Evolutionary conservation across 2,113 vertebrate species (phyloP).

Genomic region (Polypterus senegalus): DNA sequence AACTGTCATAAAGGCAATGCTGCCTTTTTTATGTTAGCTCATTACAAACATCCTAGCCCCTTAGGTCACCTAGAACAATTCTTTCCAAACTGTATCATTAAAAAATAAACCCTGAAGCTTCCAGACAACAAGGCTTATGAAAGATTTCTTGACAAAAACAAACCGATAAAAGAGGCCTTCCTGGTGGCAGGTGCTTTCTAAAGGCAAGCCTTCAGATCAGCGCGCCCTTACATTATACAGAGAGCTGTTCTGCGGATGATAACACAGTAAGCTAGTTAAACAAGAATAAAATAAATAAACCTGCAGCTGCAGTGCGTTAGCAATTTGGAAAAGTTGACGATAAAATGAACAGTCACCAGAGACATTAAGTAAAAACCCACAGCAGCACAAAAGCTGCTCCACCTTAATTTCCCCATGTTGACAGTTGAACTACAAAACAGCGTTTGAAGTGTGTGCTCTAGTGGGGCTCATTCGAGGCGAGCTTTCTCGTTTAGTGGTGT

Average conservation of each 20-base stretch:
- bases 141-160: too few relatives aligned
- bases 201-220: conserved; percentile 16
- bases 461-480: conserved; percentile 37
- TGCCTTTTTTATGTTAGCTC: not conserved
- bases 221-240: conserved; percentile 20
- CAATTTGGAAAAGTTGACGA: conserved; percentile 15
- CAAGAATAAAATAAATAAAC: conserved; percentile 22
- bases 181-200: conserved; percentile 45
- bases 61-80: not conserved
- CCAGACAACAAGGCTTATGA: not conserved
- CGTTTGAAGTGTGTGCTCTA: conserved; percentile 49
- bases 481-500: conserved; percentile 44
- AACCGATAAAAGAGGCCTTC: conserved; percentile 37
- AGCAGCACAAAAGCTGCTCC: conserved; percentile 52
- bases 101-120: not conserved
- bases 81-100: not conserved
- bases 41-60: conserved; percentile 1
- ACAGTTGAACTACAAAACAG: conserved; percentile 58
- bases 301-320: conserved; percentile 3
- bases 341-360: not conserved
- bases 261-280: conserved; percentile 15
- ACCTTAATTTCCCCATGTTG: conserved; percentile 48
- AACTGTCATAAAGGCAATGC: too few relatives aligned
- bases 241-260: conserved; percentile 23
- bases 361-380: conserved; percentile 45